A percentile compares a stretch with the other conserved stretches of the same genome.
phyloP scores from a whole-genome alignment of 1,140 invertebrate species.

The Hesperophylax magnus region DNA sequence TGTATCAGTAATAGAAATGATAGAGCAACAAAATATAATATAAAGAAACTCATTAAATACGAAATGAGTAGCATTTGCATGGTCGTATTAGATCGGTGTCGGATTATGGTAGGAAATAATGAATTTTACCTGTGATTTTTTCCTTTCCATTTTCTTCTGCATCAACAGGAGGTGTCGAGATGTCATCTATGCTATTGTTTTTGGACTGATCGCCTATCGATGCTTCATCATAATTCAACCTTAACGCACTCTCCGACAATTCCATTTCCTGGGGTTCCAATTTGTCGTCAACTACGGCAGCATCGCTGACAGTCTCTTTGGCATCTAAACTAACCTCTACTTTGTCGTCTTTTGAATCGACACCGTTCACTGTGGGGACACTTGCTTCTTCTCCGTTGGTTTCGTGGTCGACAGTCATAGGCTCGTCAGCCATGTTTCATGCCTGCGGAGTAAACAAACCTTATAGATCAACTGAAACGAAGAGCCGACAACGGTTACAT shows the following conservation, averaged over 20 bases:
- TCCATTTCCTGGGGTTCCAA: not conserved
- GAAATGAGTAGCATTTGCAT: too few relatives aligned
- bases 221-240: conserved; percentile 22
- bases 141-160: conserved; percentile 13
- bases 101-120: not conserved
- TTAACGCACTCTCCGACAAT: not conserved
- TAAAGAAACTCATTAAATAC: too few relatives aligned
- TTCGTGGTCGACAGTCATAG: conserved; percentile 37
- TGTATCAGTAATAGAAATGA: too few relatives aligned
- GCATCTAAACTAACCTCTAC: conserved; percentile 23
- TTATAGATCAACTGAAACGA: conserved; percentile 1
- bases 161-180: not conserved
- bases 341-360: conserved; percentile 20
- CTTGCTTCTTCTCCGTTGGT: conserved; percentile 37
- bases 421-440: conserved; percentile 52
- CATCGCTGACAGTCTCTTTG: conserved; percentile 27
- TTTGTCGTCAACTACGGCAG: not conserved
- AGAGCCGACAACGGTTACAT: conserved; percentile 43
- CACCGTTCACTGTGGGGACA: conserved; percentile 44
- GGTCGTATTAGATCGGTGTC: not conserved
- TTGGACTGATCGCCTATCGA: not conserved
- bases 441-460: conserved; percentile 21
- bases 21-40: too few relatives aligned
- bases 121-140: conserved; percentile 7
- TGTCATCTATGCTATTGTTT: conserved; percentile 21